These are phyloP conservation scores for Alviniconcha marisindica DNA, from an alignment of 1,140 invertebrate species.

Conservation along the genomic window DNA sequence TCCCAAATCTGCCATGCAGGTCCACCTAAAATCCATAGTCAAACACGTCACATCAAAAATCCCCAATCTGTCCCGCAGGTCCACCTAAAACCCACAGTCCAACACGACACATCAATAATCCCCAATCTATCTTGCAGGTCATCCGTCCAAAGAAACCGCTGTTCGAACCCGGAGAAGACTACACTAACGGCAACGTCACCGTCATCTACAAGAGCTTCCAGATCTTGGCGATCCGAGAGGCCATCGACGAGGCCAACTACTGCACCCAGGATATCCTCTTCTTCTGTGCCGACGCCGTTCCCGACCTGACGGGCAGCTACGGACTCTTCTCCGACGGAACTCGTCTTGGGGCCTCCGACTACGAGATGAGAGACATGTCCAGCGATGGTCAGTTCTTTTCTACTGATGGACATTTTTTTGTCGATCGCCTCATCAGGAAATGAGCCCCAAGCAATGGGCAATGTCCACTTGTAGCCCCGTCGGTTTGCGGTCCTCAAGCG, in stretches of 20 bases:
- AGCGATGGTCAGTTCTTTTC: neutral
- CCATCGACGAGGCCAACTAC: conserved; percentile 50
- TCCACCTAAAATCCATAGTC: no score
- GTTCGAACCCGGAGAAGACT: neutral
- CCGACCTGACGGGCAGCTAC: conserved; percentile 26
- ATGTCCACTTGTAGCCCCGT: no score
- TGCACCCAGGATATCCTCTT: conserved; percentile 59
- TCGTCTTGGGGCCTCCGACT: neutral
- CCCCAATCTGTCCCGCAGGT: no score
- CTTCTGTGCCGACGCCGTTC: conserved; percentile 45
- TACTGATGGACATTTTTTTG: neutral
- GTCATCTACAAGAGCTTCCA: conserved; percentile 5
- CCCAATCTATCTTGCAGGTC: no score
- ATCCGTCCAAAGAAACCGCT: neutral
- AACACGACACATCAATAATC: no score
- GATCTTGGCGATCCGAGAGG: conserved; percentile 1
- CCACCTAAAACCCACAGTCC: no score
- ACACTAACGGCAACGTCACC: neutral
- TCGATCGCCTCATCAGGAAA: neutral
- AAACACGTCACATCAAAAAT: no score
- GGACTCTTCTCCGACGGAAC: conserved; percentile 25
- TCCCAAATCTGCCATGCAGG: no score
- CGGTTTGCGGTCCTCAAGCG: no score
- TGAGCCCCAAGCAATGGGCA: neutral
- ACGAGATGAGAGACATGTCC: neutral